A percentile compares a stretch with the other conserved stretches of the same genome.
These are phyloP conservation scores for Tipula lateralis DNA, from an alignment of 2,888 invertebrate genomes.

Conservation along the genomic window DNA sequence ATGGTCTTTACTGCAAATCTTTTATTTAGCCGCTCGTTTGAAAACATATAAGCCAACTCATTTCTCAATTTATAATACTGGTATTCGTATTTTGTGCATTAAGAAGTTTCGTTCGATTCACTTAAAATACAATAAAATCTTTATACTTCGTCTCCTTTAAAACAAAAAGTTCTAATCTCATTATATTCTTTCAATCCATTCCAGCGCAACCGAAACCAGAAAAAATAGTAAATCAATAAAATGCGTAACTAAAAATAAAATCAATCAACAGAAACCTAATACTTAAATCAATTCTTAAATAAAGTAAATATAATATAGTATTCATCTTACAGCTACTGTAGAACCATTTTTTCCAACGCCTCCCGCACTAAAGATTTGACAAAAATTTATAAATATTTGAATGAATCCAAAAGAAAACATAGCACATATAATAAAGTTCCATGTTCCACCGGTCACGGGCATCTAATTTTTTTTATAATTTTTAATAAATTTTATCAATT, in stretches of 20 bases:
- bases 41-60: too few relatives aligned
- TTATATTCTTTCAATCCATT: neutral
- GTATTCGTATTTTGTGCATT: neutral
- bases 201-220: neutral
- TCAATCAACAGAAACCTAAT: neutral
- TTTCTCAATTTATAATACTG: too few relatives aligned
- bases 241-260: neutral
- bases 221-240: neutral
- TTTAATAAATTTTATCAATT: neutral
- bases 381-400: conserved; percentile 63
- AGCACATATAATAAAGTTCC: conserved; percentile 40
- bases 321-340: conserved; percentile 72
- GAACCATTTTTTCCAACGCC: conserved; percentile 96
- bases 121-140: neutral
- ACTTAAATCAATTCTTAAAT: neutral
- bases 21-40: too few relatives aligned
- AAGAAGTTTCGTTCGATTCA: neutral
- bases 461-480: conserved; percentile 35
- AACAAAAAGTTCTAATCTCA: neutral
- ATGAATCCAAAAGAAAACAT: conserved; percentile 53
- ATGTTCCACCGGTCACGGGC: conserved; percentile 45
- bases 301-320: neutral
- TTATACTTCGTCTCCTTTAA: neutral
- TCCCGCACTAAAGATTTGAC: conserved; percentile 68
- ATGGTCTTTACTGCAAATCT: too few relatives aligned